These are phyloP conservation scores for Torymus tubicola DNA, from an alignment of 2,888 invertebrate genomes.

Conservation along the genomic window DNA sequence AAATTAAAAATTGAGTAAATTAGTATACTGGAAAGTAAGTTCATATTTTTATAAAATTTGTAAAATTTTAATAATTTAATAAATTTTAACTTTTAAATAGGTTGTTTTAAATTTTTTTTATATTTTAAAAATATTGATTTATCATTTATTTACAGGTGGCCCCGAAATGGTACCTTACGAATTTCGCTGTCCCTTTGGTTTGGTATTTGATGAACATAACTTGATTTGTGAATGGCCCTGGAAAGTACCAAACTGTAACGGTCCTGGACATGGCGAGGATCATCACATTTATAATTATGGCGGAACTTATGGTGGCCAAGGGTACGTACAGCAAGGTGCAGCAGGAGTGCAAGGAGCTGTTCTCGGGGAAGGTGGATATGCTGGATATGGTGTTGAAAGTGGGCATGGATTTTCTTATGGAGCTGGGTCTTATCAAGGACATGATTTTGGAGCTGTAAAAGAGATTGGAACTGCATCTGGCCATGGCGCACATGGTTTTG, in stretches of 20 bases:
- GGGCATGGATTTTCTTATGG: background rate
- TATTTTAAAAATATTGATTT: constrained; percentile 14
- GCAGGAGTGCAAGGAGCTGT: constrained; percentile 41
- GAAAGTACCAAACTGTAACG: constrained; percentile 83
- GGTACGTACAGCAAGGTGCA: constrained; percentile 35
- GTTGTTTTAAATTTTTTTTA: background rate
- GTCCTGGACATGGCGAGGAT: constrained; percentile 77
- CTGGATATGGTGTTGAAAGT: constrained; percentile 47
- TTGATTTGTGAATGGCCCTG: constrained; percentile 89
- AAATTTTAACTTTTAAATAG: background rate
- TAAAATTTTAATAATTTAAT: background rate
- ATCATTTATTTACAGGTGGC: constrained; percentile 66
- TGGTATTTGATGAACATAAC: constrained; percentile 85
- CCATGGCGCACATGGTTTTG: constrained; percentile 11
- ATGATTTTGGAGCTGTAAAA: constrained; percentile 11
- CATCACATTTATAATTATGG: constrained; percentile 73
- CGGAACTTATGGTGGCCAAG: constrained; percentile 45
- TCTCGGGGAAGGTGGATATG: constrained; percentile 53
- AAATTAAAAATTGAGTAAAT: too few species aligned
- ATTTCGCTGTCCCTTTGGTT: constrained; percentile 88
- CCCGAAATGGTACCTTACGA: constrained; percentile 82
- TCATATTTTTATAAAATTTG: constrained; percentile 10
- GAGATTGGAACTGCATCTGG: background rate
- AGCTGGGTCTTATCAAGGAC: constrained; percentile 12
- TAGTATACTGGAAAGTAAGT: background rate